Conservation (phyloP, 2,888 invertebrate species). For the Drosophila melanosoma region DNA sequence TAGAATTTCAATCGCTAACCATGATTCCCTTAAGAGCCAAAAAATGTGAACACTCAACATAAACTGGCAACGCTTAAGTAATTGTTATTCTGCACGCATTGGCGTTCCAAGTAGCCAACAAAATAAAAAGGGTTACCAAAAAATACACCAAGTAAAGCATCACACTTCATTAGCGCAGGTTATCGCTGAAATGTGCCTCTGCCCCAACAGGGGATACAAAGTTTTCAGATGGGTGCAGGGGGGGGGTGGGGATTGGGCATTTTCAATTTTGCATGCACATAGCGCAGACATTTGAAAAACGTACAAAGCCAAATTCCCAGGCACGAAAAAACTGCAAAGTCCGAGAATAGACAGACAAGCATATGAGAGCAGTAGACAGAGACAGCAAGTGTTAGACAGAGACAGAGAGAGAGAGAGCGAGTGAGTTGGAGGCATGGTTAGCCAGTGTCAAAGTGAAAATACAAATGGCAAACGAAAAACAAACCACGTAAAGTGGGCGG, state of each 20-base stretch:
- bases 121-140: slow-evolving; percentile 41
- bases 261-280: slow-evolving; percentile 75
- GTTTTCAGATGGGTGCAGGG: neutral
- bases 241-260: slow-evolving; percentile 20
- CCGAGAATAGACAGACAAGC: slow-evolving; percentile 55
- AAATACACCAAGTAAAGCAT: slow-evolving; percentile 41
- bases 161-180: slow-evolving; percentile 78
- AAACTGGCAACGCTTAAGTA: slow-evolving; percentile 28
- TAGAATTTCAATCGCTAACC: neutral
- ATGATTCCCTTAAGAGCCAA: neutral
- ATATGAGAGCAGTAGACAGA: slow-evolving; percentile 10
- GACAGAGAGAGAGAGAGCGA: neutral
- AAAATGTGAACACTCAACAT: neutral
- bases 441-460: slow-evolving; percentile 76
- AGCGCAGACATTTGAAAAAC: slow-evolving; percentile 76
- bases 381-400: neutral
- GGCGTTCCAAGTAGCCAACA: slow-evolving; percentile 8
- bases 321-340: slow-evolving; percentile 79
- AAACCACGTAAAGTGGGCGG: slow-evolving; percentile 26
- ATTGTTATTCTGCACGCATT: slow-evolving; percentile 58
- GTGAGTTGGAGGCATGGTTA: slow-evolving; percentile 38
- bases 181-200: slow-evolving; percentile 62
- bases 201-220: slow-evolving; percentile 16
- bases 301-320: slow-evolving; percentile 66
- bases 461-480: slow-evolving; percentile 71